Evolutionary conservation across 2,888 invertebrate species (phyloP), one percentile per base, ranked within the genome.

Genomic region (Lithophane socia): DNA sequence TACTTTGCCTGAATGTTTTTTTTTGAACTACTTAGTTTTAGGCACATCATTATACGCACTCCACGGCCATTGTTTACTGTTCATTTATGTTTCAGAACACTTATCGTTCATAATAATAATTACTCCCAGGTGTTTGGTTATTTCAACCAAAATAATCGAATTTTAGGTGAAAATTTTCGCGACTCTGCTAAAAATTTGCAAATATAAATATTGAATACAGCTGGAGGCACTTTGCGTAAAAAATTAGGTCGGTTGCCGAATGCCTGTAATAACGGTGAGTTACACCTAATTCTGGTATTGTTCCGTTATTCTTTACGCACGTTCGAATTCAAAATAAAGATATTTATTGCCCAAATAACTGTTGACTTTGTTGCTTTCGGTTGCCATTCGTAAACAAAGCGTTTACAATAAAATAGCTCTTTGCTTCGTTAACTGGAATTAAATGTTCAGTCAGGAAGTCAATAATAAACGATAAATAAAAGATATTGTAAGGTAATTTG

Each of bases 321-420:
- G 80, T 78, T 82, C 76, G 63, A 78, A 70, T 78, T 70, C 79
- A 82, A 80, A 87, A 86, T 82, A 80, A 87, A 84, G 84, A 83
- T 83, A 87, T 87, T 87, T 86, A 87, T 83, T 78, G 71, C 80
- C 52, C 72, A 80, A 86, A 86, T 86, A 87, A 86, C 83, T 83
- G 84, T 73, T 77, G 85, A 83, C 77, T 80, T 83, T 76, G 82
- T 79, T 86, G 76, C 80, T 83, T 79, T 78, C 72, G 70, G 75
- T 82, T 77, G 64, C 37, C 64, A 73, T 82, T 74, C 79, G 81
- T 87, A 85, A 85, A 86, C 78, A 86, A 79, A 81, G 67, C 56
- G 52, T 79, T 87, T 74, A 79, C 82, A 85, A 79, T 80, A 77
- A 86, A 86, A 85, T 83, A 82, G 77, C 74, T 76, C 58, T 77